Percentiles rank a stretch among this genome's conserved stretches.
Conservation (phyloP, 2,113 vertebrate species). For the Cryptomyrus ogoouensis region DNA sequence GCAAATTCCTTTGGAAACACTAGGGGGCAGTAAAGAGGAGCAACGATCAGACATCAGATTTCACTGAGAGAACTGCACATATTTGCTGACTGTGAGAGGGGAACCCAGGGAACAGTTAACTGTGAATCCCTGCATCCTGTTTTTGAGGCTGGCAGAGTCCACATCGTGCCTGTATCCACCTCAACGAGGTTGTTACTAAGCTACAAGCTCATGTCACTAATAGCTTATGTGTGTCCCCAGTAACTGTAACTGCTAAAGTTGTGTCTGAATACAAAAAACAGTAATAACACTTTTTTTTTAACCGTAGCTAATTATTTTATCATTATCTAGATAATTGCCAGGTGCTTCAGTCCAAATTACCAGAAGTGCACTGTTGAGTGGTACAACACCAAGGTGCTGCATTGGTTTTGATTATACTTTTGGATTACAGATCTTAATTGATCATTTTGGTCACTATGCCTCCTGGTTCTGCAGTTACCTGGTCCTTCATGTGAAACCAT, state of each 20-base stretch:
- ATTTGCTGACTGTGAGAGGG: not conserved
- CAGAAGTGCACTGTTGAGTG: not conserved
- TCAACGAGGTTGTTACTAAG: not conserved
- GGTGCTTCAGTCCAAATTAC: not conserved
- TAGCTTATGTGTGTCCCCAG: not conserved
- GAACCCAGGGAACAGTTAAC: not conserved
- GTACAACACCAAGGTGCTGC: not conserved
- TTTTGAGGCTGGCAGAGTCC: not conserved
- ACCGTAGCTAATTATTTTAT: not conserved
- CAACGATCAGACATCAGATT: not conserved
- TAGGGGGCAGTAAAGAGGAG: slow-evolving; percentile 17
- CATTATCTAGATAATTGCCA: not conserved
- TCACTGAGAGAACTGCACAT: not conserved
- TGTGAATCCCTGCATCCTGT: not conserved
- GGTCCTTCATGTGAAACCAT: not conserved
- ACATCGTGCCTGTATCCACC: not conserved
- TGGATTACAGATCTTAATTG: not conserved
- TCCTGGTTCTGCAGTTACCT: not conserved
- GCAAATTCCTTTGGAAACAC: not conserved
- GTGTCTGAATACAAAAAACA: not conserved
- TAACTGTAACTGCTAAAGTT: not conserved
- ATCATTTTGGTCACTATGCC: not conserved
- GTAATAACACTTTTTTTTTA: not conserved
- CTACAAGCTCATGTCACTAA: not conserved
- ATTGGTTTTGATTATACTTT: not conserved